Evolutionary conservation across 1,140 invertebrate genomes (phyloP).

Genomic region (Drosophila ananassae): DNA sequence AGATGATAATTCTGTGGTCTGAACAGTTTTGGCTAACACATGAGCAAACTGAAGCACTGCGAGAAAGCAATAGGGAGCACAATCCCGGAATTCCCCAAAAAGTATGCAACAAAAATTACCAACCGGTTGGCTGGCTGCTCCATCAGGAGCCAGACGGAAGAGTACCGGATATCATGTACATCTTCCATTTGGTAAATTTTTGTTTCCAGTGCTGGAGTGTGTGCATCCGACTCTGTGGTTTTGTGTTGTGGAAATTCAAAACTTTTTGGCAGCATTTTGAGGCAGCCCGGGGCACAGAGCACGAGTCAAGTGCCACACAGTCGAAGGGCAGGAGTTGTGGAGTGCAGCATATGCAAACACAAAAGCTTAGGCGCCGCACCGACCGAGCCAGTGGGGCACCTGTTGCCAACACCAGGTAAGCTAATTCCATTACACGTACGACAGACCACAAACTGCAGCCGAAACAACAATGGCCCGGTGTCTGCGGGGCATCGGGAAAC

Average conservation of each 20-base stretch:
- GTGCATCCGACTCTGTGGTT: conserved; percentile 15
- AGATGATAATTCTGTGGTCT: conserved; percentile 48
- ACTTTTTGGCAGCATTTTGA: conserved; percentile 56
- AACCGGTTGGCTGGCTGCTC: not conserved
- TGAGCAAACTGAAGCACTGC: conserved; percentile 8
- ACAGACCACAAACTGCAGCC: conserved; percentile 51
- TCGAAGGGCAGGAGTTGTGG: not conserved
- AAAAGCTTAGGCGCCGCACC: conserved; percentile 52
- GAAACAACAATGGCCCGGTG: conserved; percentile 23
- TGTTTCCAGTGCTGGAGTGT: conserved; percentile 8
- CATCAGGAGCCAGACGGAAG: not conserved
- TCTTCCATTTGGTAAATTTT: not conserved
- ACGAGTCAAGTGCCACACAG: conserved; percentile 27
- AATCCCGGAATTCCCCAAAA: not conserved
- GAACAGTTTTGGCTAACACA: conserved; percentile 23
- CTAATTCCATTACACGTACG: conserved; percentile 69
- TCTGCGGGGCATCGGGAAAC: not conserved
- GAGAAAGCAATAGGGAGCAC: not conserved
- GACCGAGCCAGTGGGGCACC: conserved; percentile 31
- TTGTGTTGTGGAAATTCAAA: conserved; percentile 22
- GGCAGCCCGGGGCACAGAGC: conserved; percentile 5
- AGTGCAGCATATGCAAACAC: conserved; percentile 22
- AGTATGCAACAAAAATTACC: not conserved
- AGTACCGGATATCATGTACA: not conserved
- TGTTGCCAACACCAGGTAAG: conserved; percentile 49